Percentiles rank a stretch among this genome's conserved stretches.
These are phyloP conservation scores for Caenorhabditis uteleia DNA, from an alignment of 2,888 invertebrate species.

Conservation along the genomic window DNA sequence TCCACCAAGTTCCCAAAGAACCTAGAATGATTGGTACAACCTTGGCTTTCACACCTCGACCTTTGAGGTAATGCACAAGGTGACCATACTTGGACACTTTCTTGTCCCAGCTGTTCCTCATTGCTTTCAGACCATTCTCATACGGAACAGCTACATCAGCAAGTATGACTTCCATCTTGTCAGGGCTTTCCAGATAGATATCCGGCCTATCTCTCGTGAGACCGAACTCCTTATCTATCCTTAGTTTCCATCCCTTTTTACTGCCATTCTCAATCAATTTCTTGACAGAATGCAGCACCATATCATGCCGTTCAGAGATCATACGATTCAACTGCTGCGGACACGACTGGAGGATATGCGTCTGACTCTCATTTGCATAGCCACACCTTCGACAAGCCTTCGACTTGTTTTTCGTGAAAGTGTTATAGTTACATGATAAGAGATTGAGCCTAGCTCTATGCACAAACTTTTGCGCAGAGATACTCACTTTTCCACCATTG, in stretches of 20 bases:
- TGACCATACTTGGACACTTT: slow-evolving; percentile 11
- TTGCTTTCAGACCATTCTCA: slow-evolving; percentile 3
- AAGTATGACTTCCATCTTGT: neutral
- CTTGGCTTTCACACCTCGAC: slow-evolving; percentile 1
- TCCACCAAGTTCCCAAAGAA: slow-evolving; percentile 3
- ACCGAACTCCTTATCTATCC: neutral
- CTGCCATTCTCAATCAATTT: neutral
- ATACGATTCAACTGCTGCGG: neutral
- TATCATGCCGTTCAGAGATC: slow-evolving; percentile 3
- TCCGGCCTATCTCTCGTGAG: slow-evolving; percentile 1
- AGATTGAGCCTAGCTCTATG: slow-evolving; percentile 6
- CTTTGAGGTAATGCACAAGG: neutral
- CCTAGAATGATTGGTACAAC: slow-evolving; percentile 4
- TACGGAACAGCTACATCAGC: slow-evolving; percentile 9
- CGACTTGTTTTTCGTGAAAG: neutral
- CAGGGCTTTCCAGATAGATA: neutral
- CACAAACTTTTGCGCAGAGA: slow-evolving; percentile 6
- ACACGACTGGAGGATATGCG: slow-evolving; percentile 7
- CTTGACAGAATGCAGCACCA: neutral
- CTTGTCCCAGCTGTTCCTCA: neutral
- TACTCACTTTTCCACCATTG: neutral
- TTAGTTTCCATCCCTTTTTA: neutral
- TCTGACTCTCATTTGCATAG: neutral
- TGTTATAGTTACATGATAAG: slow-evolving; percentile 1
- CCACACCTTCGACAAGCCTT: slow-evolving; percentile 4